Percentiles rank a stretch among this genome's conserved stretches.
phyloP scores from a whole-genome alignment of 2,113 vertebrate species.

The Tragelaphus scriptus region DNA sequence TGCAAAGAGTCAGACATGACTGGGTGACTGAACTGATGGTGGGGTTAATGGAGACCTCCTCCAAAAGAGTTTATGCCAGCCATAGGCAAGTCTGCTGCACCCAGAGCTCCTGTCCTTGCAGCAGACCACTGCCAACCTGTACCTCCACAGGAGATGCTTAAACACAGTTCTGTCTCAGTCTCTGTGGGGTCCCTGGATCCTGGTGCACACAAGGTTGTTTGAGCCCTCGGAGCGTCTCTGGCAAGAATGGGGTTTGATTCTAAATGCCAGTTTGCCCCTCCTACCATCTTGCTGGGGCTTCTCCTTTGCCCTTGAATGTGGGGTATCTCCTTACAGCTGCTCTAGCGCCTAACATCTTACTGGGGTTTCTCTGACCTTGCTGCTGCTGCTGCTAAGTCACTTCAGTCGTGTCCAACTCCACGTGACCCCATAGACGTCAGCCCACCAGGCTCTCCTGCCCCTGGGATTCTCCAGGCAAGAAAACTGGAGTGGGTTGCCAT shows the following conservation, averaged over 20 bases:
- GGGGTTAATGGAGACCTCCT: neutral
- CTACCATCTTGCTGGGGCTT: neutral
- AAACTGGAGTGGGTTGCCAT: no score
- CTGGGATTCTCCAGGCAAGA: no score
- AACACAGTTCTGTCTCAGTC: neutral
- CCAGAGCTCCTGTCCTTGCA: neutral
- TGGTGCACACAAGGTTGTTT: neutral
- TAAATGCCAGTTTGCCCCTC: neutral
- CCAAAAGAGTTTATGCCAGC: neutral
- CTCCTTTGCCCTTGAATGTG: neutral
- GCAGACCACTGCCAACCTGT: neutral
- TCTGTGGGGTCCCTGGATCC: neutral
- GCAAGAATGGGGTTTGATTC: neutral
- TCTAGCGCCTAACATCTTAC: neutral
- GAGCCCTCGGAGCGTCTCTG: neutral
- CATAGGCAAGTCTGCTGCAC: neutral
- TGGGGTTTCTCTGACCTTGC: neutral
- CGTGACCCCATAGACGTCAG: no score
- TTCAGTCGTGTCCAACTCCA: no score
- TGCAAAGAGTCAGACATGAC: accelerated
- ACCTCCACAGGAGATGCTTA: neutral
- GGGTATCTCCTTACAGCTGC: neutral
- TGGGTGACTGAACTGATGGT: neutral
- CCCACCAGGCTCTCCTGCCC: no score
- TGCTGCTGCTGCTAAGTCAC: no score